Percentiles rank a stretch among this genome's conserved stretches.
phyloP scores from a whole-genome alignment of 2,888 invertebrate genomes.

The Acleris holmiana region DNA sequence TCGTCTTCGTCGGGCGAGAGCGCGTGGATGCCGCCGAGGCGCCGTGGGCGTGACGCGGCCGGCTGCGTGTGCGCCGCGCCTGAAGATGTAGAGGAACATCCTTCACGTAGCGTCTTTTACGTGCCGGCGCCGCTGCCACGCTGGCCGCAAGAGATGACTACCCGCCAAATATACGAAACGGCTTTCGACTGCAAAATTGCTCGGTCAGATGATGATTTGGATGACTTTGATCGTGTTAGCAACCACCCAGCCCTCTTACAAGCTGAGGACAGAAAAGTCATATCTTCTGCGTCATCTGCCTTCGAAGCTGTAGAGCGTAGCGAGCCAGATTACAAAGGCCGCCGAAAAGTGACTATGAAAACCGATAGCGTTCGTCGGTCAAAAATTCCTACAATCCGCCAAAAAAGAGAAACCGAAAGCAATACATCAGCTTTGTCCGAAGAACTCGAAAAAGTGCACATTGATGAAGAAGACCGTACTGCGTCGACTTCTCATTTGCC shows the following conservation, averaged over 20 bases:
- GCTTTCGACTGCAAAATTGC: slow-evolving; percentile 95
- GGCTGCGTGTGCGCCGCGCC: slow-evolving; percentile 89
- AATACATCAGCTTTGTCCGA: slow-evolving; percentile 74
- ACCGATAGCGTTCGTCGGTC: slow-evolving; percentile 83
- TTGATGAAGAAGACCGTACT: slow-evolving; percentile 83
- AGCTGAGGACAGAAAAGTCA: slow-evolving; percentile 75
- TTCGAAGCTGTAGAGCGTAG: slow-evolving; percentile 79
- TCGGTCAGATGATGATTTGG: slow-evolving; percentile 91
- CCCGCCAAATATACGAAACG: slow-evolving; percentile 93
- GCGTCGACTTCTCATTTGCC: slow-evolving; percentile 86
- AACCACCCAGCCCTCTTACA: slow-evolving; percentile 91
- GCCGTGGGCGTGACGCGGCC: slow-evolving; percentile 86
- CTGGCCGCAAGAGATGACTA: slow-evolving; percentile 85
- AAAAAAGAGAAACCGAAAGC: slow-evolving; percentile 76
- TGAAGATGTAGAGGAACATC: slow-evolving; percentile 87
- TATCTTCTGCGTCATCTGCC: slow-evolving; percentile 79
- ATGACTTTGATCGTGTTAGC: slow-evolving; percentile 91
- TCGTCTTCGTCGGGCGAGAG: slow-evolving; percentile 84
- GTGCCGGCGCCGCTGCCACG: slow-evolving; percentile 88
- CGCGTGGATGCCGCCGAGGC: slow-evolving; percentile 90
- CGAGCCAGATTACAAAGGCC: slow-evolving; percentile 81
- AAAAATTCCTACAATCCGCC: slow-evolving; percentile 85
- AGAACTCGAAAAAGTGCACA: slow-evolving; percentile 86
- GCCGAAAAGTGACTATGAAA: slow-evolving; percentile 83
- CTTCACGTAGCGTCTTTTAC: slow-evolving; percentile 87